Evolutionary conservation across 2,113 vertebrate genomes (phyloP).

Genomic region (Columbina picui): DNA sequence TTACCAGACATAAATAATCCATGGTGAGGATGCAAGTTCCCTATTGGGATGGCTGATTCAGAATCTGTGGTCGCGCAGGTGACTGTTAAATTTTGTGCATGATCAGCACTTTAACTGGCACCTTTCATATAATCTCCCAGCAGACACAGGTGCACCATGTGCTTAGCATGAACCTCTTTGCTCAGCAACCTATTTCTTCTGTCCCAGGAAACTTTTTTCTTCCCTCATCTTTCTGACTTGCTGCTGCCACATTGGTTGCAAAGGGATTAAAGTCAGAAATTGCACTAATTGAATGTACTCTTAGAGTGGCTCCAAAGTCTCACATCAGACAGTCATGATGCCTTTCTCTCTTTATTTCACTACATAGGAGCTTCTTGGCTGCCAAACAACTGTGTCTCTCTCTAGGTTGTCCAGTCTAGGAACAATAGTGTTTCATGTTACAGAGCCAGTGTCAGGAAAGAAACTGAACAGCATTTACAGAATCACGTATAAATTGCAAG

Average conservation of each 20-base stretch:
- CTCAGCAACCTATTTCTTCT: background rate
- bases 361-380: accelerated
- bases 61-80: background rate
- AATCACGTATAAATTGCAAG: background rate
- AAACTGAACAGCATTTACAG: background rate
- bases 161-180: background rate
- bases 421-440: background rate
- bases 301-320: background rate
- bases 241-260: background rate
- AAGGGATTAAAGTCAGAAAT: background rate
- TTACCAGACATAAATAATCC: background rate
- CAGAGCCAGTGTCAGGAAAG: background rate
- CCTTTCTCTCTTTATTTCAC: background rate
- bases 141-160: background rate
- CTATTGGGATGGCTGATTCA: background rate
- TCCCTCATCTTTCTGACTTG: background rate
- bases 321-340: background rate
- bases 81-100: background rate
- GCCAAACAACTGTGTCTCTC: background rate
- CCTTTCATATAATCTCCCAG: background rate
- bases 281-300: background rate
- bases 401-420: background rate
- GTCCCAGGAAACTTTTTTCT: background rate
- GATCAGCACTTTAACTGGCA: background rate
- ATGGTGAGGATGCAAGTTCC: background rate